phyloP scores from a whole-genome alignment of 2,113 vertebrate genomes.

The Zapus hudsonius region DNA sequence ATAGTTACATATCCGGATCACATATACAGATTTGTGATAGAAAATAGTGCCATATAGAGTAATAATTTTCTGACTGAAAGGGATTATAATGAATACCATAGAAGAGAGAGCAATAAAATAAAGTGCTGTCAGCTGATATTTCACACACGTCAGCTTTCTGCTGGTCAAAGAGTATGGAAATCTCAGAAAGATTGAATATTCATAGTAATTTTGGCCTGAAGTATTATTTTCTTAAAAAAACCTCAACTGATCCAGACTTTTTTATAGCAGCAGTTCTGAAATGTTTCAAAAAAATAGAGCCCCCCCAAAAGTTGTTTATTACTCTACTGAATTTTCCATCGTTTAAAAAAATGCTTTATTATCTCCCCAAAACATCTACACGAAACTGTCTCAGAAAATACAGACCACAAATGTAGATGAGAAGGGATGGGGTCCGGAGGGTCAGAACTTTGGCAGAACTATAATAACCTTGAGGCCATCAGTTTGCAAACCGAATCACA shows the following conservation, averaged over 20 bases:
- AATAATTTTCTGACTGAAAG: not conserved
- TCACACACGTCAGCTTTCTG: constrained; percentile 68
- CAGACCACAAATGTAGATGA: constrained; percentile 88
- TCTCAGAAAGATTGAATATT: constrained; percentile 29
- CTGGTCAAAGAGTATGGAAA: constrained; percentile 48
- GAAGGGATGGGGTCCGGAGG: constrained; percentile 86
- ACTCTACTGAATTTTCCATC: constrained; percentile 59
- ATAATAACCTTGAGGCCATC: constrained; percentile 92
- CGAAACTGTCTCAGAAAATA: constrained; percentile 80
- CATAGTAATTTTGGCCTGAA: constrained; percentile 63
- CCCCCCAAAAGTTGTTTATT: not conserved
- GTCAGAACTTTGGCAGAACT: constrained; percentile 92
- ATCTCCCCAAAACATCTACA: constrained; percentile 69
- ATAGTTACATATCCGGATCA: constrained; percentile 55
- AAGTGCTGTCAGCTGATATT: constrained; percentile 43
- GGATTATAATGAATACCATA: constrained; percentile 29
- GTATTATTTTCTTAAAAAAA: constrained; percentile 65
- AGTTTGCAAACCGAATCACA: constrained; percentile 90
- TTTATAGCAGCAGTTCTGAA: constrained; percentile 85
- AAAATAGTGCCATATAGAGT: constrained; percentile 19
- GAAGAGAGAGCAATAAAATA: constrained; percentile 61
- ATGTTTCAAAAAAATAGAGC: constrained; percentile 70
- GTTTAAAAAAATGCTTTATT: constrained; percentile 72
- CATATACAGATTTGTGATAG: constrained; percentile 60
- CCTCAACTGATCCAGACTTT: constrained; percentile 67